A percentile compares a stretch with the other conserved stretches of the same genome.
Conservation (phyloP, 2,888 invertebrate genomes). For the Luperina testacea region DNA sequence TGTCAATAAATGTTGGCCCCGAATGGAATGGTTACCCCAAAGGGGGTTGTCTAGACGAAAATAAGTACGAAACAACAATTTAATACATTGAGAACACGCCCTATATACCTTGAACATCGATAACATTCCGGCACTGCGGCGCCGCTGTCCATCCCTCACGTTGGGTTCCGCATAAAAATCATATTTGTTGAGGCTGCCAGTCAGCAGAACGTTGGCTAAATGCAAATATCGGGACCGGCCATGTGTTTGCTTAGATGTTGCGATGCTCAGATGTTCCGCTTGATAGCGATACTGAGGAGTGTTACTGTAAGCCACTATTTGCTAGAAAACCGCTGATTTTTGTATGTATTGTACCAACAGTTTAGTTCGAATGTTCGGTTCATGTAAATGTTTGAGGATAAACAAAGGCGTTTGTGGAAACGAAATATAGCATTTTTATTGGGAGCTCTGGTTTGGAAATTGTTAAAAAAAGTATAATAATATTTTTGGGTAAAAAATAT, state of each 20-base stretch:
- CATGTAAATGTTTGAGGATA: slow-evolving; percentile 56
- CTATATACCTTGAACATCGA: slow-evolving; percentile 37
- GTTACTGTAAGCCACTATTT: slow-evolving; percentile 50
- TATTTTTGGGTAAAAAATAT: not conserved
- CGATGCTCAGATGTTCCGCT: slow-evolving; percentile 60
- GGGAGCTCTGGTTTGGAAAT: slow-evolving; percentile 11
- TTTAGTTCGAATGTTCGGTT: slow-evolving; percentile 52
- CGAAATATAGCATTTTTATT: slow-evolving; percentile 35
- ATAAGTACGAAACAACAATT: slow-evolving; percentile 20
- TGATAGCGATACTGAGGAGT: slow-evolving; percentile 56
- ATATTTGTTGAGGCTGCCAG: slow-evolving; percentile 66
- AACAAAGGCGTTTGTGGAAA: slow-evolving; percentile 38
- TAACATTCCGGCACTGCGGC: slow-evolving; percentile 52
- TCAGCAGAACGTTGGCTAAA: slow-evolving; percentile 66
- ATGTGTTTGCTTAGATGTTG: slow-evolving; percentile 63
- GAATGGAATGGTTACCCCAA: not conserved
- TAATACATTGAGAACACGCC: slow-evolving; percentile 3
- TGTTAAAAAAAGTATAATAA: not conserved
- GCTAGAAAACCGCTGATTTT: slow-evolving; percentile 64
- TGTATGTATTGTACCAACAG: slow-evolving; percentile 52
- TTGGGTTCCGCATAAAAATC: slow-evolving; percentile 67
- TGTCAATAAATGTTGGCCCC: not conserved
- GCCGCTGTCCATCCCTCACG: slow-evolving; percentile 52
- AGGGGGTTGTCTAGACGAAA: not conserved
- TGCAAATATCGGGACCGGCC: slow-evolving; percentile 64